Conservation (phyloP, 1,140 invertebrate genomes). For the Ceratina australensis region DNA sequence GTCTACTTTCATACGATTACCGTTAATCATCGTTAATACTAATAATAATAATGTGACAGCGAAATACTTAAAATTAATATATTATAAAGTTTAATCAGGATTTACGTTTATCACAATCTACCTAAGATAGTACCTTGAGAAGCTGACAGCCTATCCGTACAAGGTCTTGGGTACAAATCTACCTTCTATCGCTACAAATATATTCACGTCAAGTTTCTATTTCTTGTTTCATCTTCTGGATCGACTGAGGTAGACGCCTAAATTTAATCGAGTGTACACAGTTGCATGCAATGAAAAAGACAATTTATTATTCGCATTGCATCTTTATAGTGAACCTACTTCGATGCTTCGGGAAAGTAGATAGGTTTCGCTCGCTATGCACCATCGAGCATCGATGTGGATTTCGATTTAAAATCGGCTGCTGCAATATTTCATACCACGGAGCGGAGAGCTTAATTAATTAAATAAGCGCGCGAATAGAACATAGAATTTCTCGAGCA, state of each 20-base stretch:
- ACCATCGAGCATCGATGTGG: conserved; percentile 21
- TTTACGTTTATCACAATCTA: conserved; percentile 50
- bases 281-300: conserved; percentile 24
- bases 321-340: conserved; percentile 29
- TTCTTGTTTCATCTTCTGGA: conserved; percentile 49
- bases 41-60: conserved; percentile 1
- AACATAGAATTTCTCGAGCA: conserved; percentile 19
- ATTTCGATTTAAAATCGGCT: conserved; percentile 8
- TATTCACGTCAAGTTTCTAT: conserved; percentile 45
- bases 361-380: conserved; percentile 12
- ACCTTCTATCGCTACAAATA: conserved; percentile 60
- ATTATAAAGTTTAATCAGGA: conserved; percentile 14
- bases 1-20: conserved; percentile 38
- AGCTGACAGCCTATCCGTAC: conserved; percentile 67
- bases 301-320: conserved; percentile 37
- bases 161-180: conserved; percentile 58
- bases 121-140: conserved; percentile 43
- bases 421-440: background rate
- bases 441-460: background rate
- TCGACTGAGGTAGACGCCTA: conserved; percentile 66
- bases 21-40: conserved; percentile 31
- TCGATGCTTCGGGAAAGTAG: conserved; percentile 16
- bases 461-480: conserved; percentile 2
- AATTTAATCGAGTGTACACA: conserved; percentile 43
- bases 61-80: conserved; percentile 55